A percentile compares a stretch with the other conserved stretches of the same genome.
Conservation (phyloP, 23 tunicate genomes). For the Diplosoma virens region DNA sequence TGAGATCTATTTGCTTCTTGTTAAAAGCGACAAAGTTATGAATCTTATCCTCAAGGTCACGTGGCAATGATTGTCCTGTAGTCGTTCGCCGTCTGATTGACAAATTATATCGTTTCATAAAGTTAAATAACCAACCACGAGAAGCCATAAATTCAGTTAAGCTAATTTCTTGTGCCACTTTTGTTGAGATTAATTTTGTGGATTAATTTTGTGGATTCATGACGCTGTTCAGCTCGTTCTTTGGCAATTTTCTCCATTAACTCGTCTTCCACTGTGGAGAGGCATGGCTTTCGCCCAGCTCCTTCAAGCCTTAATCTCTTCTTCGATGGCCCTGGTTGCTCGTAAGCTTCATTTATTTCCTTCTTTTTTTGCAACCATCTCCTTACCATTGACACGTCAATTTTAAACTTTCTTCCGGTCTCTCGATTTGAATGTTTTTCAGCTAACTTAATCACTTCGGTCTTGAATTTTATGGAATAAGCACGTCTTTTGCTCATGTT, state of each 20-base stretch:
- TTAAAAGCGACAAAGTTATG: conserved; percentile 1
- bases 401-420: conserved; percentile 46
- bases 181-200: conserved; percentile 12
- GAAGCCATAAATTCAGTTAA: conserved; percentile 30
- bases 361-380: conserved; percentile 46
- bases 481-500: conserved; percentile 57
- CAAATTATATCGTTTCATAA: conserved; percentile 17
- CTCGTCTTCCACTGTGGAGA: conserved; percentile 38
- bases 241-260: conserved; percentile 48
- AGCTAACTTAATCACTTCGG: conserved; percentile 54
- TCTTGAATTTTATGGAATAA: conserved; percentile 41
- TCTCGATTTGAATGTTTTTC: conserved; percentile 48
- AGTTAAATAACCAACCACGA: conserved; percentile 33
- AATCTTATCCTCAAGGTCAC: conserved; percentile 21
- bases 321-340: conserved; percentile 41
- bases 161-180: conserved; percentile 33
- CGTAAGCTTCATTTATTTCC: conserved; percentile 32
- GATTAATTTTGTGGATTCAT: conserved; percentile 46
- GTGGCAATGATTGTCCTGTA: conserved; percentile 32
- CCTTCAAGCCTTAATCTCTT: conserved; percentile 30
- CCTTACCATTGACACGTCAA: conserved; percentile 56
- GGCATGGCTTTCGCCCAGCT: conserved; percentile 26
- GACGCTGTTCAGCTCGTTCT: conserved; percentile 40
- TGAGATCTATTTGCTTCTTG: conserved; percentile 2
- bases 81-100: conserved; percentile 17